A percentile compares a stretch with the other conserved stretches of the same genome.
Evolutionary conservation across 1,140 invertebrate species (phyloP).

Genomic region (Marisa cornuarietis): DNA sequence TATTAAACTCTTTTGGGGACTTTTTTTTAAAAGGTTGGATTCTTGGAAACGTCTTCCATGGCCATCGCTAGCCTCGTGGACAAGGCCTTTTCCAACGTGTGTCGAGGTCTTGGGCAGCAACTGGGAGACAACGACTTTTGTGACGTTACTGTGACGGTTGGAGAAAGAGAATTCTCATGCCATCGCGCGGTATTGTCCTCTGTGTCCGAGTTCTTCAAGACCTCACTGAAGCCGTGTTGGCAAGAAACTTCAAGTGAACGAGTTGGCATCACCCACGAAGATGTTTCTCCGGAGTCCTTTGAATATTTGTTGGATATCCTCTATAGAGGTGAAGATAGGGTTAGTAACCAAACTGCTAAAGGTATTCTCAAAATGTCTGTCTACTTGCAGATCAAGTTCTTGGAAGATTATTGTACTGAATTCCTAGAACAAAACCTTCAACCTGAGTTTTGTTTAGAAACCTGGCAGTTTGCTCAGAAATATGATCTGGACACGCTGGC

Average conservation of each 20-base stretch:
- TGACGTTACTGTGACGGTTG: slow-evolving; percentile 4
- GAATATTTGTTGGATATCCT: slow-evolving; percentile 13
- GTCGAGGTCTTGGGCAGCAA: background rate
- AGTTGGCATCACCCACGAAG: slow-evolving; percentile 8
- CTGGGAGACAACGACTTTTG: background rate
- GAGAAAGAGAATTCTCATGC: background rate
- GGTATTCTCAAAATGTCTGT: slow-evolving; percentile 14
- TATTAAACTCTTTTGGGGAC: too few species aligned
- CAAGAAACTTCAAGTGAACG: background rate
- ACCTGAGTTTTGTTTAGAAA: background rate
- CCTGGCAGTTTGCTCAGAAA: slow-evolving; percentile 9
- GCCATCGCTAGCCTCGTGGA: too few species aligned
- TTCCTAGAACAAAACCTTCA: background rate
- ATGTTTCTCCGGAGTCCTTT: slow-evolving; percentile 12
- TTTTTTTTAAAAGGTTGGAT: too few species aligned
- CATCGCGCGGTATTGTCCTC: slow-evolving; percentile 5
- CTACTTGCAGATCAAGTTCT: slow-evolving; percentile 16
- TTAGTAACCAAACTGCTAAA: background rate
- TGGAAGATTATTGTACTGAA: slow-evolving; percentile 2
- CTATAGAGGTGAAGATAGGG: slow-evolving; percentile 6
- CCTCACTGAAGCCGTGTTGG: background rate
- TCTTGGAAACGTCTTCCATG: too few species aligned
- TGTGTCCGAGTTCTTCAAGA: slow-evolving; percentile 5
- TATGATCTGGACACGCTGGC: background rate
- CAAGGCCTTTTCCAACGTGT: background rate